phyloP scores from a whole-genome alignment of 1,140 invertebrate genomes.

The Eriosoma lanigerum region DNA sequence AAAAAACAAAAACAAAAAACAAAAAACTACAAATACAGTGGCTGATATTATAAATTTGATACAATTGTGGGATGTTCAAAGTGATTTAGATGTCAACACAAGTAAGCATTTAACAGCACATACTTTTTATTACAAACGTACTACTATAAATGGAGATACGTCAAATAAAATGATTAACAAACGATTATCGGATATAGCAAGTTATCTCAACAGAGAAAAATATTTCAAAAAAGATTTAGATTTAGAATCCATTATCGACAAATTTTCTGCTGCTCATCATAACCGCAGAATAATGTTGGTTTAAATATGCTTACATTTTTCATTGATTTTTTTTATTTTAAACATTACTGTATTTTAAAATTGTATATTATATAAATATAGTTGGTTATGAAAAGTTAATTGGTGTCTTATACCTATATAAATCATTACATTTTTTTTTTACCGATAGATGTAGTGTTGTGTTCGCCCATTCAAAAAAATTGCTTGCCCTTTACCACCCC shows the following conservation, averaged over 20 bases:
- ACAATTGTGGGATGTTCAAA: neutral
- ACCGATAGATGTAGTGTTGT: no score
- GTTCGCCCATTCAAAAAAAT: no score
- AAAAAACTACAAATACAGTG: neutral
- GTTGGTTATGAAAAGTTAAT: no score
- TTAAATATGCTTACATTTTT: no score
- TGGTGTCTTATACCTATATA: no score
- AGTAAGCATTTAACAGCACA: neutral
- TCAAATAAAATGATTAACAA: neutral
- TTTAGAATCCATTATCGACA: neutral
- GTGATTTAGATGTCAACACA: neutral
- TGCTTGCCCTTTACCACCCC: no score
- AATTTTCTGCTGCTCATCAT: neutral
- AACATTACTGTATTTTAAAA: no score
- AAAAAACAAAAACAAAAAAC: no score
- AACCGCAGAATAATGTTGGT: neutral
- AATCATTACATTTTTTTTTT: no score
- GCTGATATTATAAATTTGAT: neutral
- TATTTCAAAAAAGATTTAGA: neutral
- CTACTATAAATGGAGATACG: neutral
- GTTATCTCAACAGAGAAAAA: neutral
- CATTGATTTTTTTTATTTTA: no score
- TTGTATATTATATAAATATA: no score
- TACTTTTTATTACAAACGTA: no score
- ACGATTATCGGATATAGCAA: neutral